Base-by-base conservation (phyloP, 2,888 invertebrate genomes). In the Chorisops tibialis region DNA sequence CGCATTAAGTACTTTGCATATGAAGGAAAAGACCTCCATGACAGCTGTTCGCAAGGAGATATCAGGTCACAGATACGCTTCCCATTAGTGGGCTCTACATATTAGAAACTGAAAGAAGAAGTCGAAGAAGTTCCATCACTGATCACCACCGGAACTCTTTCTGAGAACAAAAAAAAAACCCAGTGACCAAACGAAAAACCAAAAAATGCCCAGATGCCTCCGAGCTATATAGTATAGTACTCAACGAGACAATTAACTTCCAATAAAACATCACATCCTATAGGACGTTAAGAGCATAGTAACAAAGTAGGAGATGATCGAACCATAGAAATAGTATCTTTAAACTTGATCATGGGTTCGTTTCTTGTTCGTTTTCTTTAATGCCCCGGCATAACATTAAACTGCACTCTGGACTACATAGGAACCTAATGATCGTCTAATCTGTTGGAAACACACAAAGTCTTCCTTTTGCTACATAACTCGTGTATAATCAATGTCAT, bases 41-140 rank as follows among this genome's bases (percentile, higher is more conserved):
- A 24, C 56, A 56, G 35, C 35, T 30, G 43, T 38, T 56, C 16
- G 4, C 16, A 24, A 1, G 11, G 24, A 56, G 56, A 45, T 56
- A 30, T 45, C n/a, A 45, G 56, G 56, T 43, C 56, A 45, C 43
- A 30, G 56, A 56, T 56, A 56, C 30, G 45, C 43, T 56, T 18
- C 35, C 21, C 30, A 50, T 30, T 35, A 18, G 6, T n/a, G n/a
- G n/a, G n/a, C n/a, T n/a, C n/a, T n/a, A n/a, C 24, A 18, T 35
- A 45, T 43, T 56, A 56, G 30, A 56, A 24, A 18, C 56, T 14
- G 43, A 56, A 30, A 43, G 35, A 41, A 30, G 30, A 22, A n/a
- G 11, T 22, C 52, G 4, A 41, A 56, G 43, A 30, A 43, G 24
- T 56, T 35, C 30, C 56, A 56, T 56, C 56, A 54, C 54, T 22